Evolutionary conservation across 2,113 vertebrate species (phyloP).

Genomic region (Clupea harengus): DNA sequence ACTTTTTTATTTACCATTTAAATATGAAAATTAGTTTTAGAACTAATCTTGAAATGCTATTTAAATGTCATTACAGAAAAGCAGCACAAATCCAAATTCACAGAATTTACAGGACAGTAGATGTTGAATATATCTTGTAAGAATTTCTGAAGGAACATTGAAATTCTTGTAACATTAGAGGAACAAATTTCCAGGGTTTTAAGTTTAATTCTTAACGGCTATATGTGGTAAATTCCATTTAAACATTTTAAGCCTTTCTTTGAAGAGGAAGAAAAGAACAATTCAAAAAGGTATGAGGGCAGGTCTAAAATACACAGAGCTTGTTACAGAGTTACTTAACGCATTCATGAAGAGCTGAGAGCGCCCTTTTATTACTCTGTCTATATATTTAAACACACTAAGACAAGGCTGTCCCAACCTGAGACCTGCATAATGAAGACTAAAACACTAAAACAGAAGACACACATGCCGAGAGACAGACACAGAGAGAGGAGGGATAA

Average conservation of each 20-base stretch:
- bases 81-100: background rate
- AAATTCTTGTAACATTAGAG: background rate
- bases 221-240: background rate
- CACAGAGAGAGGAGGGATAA: background rate
- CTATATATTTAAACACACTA: slow-evolving; percentile 16
- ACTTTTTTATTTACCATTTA: background rate
- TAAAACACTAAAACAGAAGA: slow-evolving; percentile 1
- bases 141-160: background rate
- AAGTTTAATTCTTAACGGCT: background rate
- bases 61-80: background rate
- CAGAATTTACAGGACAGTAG: background rate
- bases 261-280: background rate
- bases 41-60: background rate
- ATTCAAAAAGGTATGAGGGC: background rate
- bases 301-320: background rate
- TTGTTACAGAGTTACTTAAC: background rate
- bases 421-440: slow-evolving; percentile 38
- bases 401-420: slow-evolving; percentile 28
- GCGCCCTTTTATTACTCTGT: background rate
- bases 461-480: slow-evolving; percentile 22
- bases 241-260: background rate
- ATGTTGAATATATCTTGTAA: background rate
- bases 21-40: background rate
- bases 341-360: background rate
- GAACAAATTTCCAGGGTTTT: background rate